Evolutionary conservation across 1,140 invertebrate species (phyloP), one percentile per base, ranked within the genome.

Genomic region (Trichonephila clavipes): DNA sequence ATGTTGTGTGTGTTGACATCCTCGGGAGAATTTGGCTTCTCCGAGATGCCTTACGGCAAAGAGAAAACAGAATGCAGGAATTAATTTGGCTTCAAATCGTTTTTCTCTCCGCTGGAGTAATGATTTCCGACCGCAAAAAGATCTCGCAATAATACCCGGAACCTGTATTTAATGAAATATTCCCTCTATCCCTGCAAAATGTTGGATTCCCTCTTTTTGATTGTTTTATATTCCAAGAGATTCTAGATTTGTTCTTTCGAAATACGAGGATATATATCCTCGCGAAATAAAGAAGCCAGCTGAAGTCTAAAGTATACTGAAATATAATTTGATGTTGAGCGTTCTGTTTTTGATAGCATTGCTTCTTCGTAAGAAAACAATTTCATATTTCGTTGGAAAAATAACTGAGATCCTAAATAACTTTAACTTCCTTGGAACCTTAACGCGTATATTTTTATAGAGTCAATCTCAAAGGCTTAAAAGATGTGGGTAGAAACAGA

Each of bases 61-160:
- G 28, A 51, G 82, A 64, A 44, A 62, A 69, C 44, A 69, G 28
- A 61, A 59, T 40, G 82, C 28, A 64, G 19, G 61, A 87, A 87
- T 87, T 87, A 87, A 87, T 87, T 87, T 87, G 85, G 85, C 16
- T 62, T 87, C 18, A 64, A 87, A 28, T 62, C 58, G 58, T 19
- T 61, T 87, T 87, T 87, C 51, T 87, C 62, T 34, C 28, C 16
- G 85, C 24, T 62, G 34, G 28, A 87, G 58, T 64, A 61, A 87
- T 87, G 85, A 64, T 87, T 87, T 19, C 58, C 16, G 85, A 87
- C 85, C 28, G 21, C 82, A 59, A 83, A 83, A 83, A 83, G 82
- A 83, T 83, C 51, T 83, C 51, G 14, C 51, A 83, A 59, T 83
- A 59, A 83, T 83, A 83, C 44, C 58, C 44, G 21, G 34, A 77